These are phyloP conservation scores for Sesia bembeciformis DNA, from an alignment of 2,888 invertebrate genomes.

Conservation along the genomic window DNA sequence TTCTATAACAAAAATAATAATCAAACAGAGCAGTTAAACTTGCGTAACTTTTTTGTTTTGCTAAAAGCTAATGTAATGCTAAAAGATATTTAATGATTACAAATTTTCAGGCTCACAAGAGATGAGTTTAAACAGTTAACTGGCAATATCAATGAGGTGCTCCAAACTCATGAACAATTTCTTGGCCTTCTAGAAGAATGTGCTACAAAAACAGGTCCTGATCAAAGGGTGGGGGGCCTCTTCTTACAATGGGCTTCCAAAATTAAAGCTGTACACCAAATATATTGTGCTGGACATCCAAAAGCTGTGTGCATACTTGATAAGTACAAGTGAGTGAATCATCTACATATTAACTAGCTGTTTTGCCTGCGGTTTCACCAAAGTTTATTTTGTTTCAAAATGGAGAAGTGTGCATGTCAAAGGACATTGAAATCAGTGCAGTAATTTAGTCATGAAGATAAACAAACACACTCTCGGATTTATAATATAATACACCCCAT, in stretches of 20 bases:
- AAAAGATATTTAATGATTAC: not conserved
- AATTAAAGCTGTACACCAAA: conserved; percentile 88
- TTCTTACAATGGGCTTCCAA: conserved; percentile 89
- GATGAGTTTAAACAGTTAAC: conserved; percentile 91
- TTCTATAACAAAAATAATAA: too few relatives aligned
- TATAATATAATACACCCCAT: too few relatives aligned
- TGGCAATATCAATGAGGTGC: conserved; percentile 91
- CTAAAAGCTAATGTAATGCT: not conserved
- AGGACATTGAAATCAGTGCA: too few relatives aligned
- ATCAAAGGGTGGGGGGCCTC: conserved; percentile 92
- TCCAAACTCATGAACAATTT: conserved; percentile 88
- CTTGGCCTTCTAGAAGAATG: conserved; percentile 86
- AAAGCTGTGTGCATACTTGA: conserved; percentile 94
- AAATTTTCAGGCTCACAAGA: conserved; percentile 79
- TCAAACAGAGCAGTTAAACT: too few relatives aligned
- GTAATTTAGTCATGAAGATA: too few relatives aligned
- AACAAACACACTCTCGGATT: too few relatives aligned
- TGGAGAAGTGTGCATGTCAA: too few relatives aligned
- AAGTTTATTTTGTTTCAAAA: too few relatives aligned
- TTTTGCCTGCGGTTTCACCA: too few relatives aligned
- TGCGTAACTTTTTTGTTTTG: not conserved
- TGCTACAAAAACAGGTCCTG: conserved; percentile 79
- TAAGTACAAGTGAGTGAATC: conserved; percentile 85
- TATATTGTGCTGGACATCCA: conserved; percentile 95
- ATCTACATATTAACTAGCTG: too few relatives aligned